Conservation (phyloP, 1,140 invertebrate species). For the Drosophila navojoa region DNA sequence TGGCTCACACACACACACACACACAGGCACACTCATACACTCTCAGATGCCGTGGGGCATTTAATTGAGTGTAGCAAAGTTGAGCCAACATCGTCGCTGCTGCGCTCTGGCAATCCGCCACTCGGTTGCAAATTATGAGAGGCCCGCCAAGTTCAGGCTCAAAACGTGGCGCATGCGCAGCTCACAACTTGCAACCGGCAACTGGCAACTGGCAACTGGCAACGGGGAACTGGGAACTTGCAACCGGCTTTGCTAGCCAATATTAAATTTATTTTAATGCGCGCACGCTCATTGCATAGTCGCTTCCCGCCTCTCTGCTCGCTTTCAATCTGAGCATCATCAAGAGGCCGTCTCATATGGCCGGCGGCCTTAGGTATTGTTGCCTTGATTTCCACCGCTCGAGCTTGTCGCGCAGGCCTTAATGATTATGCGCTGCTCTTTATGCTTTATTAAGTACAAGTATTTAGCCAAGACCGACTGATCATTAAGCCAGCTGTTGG, state of each 20-base stretch:
- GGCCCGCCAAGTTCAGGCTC: conserved; percentile 74
- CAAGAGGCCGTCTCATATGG: conserved; percentile 40
- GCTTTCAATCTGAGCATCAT: conserved; percentile 19
- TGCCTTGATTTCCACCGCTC: conserved; percentile 29
- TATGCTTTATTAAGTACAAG: conserved; percentile 32
- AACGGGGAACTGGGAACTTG: conserved; percentile 13
- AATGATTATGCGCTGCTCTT: conserved; percentile 42
- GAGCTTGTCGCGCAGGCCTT: conserved; percentile 14
- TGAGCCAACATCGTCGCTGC: conserved; percentile 53
- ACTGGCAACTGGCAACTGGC: conserved; percentile 11
- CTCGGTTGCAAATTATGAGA: conserved; percentile 73
- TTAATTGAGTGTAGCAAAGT: conserved; percentile 73
- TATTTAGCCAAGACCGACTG: conserved; percentile 3
- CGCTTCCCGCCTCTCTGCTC: conserved; percentile 4
- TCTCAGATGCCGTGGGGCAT: conserved; percentile 22
- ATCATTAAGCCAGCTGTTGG: conserved; percentile 37
- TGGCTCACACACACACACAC: conserved; percentile 55
- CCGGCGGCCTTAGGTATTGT: conserved; percentile 44
- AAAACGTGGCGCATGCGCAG: conserved; percentile 48
- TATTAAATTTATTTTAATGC: conserved; percentile 82
- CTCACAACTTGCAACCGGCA: conserved; percentile 21
- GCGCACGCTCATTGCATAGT: conserved; percentile 36
- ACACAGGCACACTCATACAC: background rate
- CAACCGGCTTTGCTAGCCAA: conserved; percentile 65
- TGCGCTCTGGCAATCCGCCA: conserved; percentile 16